phyloP scores from a whole-genome alignment of 2,888 invertebrate species.

The Eurytoma adleriae region DNA sequence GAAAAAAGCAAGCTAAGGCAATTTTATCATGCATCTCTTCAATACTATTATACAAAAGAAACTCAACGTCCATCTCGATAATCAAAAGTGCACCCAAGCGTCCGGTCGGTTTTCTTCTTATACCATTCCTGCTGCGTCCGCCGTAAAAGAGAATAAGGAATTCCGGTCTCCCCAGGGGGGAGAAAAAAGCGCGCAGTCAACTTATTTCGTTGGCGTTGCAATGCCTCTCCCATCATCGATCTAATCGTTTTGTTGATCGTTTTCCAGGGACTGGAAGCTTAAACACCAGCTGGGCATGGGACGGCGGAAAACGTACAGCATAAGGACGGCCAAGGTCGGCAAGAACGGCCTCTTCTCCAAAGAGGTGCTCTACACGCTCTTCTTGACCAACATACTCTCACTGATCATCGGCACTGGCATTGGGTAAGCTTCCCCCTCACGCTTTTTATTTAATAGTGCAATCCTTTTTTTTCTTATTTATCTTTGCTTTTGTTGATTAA shows the following conservation, averaged over 20 bases:
- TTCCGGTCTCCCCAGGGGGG: not conserved
- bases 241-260: conserved; percentile 20
- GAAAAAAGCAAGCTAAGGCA: too few relatives aligned
- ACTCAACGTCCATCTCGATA: too few relatives aligned
- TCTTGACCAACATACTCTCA: conserved; percentile 93
- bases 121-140: too few relatives aligned
- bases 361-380: conserved; percentile 92
- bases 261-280: conserved; percentile 89
- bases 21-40: too few relatives aligned
- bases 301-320: conserved; percentile 80
- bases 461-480: not conserved
- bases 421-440: conserved; percentile 80
- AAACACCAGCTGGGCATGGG: conserved; percentile 80
- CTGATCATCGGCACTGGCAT: conserved; percentile 93
- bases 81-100: too few relatives aligned
- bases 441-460: not conserved
- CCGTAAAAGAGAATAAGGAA: too few relatives aligned
- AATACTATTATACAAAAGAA: too few relatives aligned
- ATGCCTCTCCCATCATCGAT: too few relatives aligned
- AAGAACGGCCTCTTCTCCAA: conserved; percentile 91
- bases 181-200: not conserved
- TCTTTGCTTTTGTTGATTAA: not conserved
- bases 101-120: too few relatives aligned
- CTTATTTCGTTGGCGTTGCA: not conserved
- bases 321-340: conserved; percentile 86